These are phyloP conservation scores for Callimorpha dominula DNA, from an alignment of 2,888 invertebrate species.

Conservation along the genomic window DNA sequence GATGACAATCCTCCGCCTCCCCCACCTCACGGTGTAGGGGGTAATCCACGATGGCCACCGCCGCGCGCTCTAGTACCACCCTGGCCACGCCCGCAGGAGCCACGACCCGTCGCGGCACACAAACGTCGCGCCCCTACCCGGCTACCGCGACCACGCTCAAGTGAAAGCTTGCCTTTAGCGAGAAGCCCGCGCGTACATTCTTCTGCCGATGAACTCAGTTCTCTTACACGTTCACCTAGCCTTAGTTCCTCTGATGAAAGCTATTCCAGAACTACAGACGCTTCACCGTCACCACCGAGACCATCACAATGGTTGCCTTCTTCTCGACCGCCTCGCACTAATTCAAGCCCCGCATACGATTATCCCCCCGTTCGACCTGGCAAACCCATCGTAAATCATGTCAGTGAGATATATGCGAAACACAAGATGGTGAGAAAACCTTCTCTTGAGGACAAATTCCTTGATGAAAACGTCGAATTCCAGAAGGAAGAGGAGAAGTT, in stretches of 20 bases:
- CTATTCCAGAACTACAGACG: slow-evolving; percentile 93
- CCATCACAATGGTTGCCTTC: slow-evolving; percentile 85
- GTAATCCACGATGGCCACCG: slow-evolving; percentile 80
- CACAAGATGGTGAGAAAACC: slow-evolving; percentile 77
- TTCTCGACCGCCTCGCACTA: slow-evolving; percentile 78
- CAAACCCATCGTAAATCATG: slow-evolving; percentile 73
- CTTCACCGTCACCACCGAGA: slow-evolving; percentile 87
- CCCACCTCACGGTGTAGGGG: slow-evolving; percentile 83
- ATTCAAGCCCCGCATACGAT: slow-evolving; percentile 84
- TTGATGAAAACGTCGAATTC: slow-evolving; percentile 72
- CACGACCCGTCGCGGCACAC: slow-evolving; percentile 73
- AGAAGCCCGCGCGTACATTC: slow-evolving; percentile 89
- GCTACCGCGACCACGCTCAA: slow-evolving; percentile 89
- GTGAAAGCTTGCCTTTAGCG: slow-evolving; percentile 88
- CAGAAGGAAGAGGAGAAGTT: slow-evolving; percentile 83
- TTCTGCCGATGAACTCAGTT: slow-evolving; percentile 94
- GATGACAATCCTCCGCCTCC: slow-evolving; percentile 87
- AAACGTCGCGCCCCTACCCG: slow-evolving; percentile 78
- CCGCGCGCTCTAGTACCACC: slow-evolving; percentile 87
- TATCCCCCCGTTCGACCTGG: slow-evolving; percentile 87
- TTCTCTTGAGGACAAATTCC: slow-evolving; percentile 76
- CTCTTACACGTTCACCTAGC: slow-evolving; percentile 93
- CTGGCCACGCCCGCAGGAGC: slow-evolving; percentile 87
- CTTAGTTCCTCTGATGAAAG: slow-evolving; percentile 95
- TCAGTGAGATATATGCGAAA: slow-evolving; percentile 78